A percentile compares a stretch with the other conserved stretches of the same genome.
Evolutionary conservation across 2,888 invertebrate species (phyloP).

Genomic region (Diachrysia chrysitis): DNA sequence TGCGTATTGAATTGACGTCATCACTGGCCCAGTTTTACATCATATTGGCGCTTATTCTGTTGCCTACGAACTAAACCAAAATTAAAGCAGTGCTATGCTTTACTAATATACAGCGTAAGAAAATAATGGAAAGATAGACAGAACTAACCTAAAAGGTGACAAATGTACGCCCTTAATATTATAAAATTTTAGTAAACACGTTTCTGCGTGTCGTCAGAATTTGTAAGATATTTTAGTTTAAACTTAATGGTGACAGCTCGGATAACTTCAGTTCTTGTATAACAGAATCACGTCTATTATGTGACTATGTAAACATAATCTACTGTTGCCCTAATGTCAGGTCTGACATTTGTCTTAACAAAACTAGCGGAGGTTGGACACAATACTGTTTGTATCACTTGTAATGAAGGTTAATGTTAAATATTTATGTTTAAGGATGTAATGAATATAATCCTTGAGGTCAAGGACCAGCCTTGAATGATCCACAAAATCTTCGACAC

Average conservation of each 20-base stretch:
- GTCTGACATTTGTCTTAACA: constrained; percentile 39
- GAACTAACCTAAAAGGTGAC: too few relatives aligned
- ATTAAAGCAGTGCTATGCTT: not conserved
- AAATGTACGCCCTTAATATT: too few relatives aligned
- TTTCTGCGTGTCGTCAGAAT: too few relatives aligned
- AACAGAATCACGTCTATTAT: not conserved
- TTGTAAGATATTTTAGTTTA: too few relatives aligned
- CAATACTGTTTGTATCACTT: constrained; percentile 38
- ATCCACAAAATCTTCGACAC: not conserved
- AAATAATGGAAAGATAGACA: not conserved
- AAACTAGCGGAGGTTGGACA: constrained; percentile 39
- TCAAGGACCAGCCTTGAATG: not conserved
- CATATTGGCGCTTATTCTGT: constrained; percentile 10
- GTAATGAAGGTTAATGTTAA: constrained; percentile 24
- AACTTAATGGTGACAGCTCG: too few relatives aligned
- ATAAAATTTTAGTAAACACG: too few relatives aligned
- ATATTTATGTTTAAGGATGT: constrained; percentile 4
- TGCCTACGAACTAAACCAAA: not conserved
- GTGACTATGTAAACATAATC: constrained; percentile 43
- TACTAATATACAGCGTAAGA: not conserved
- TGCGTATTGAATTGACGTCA: constrained; percentile 58
- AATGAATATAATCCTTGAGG: not conserved
- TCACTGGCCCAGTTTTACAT: constrained; percentile 49
- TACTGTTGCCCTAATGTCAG: constrained; percentile 49
- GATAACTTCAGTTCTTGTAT: not conserved